Conservation (phyloP, 2,888 invertebrate species). For the Brachypterus glaber region DNA sequence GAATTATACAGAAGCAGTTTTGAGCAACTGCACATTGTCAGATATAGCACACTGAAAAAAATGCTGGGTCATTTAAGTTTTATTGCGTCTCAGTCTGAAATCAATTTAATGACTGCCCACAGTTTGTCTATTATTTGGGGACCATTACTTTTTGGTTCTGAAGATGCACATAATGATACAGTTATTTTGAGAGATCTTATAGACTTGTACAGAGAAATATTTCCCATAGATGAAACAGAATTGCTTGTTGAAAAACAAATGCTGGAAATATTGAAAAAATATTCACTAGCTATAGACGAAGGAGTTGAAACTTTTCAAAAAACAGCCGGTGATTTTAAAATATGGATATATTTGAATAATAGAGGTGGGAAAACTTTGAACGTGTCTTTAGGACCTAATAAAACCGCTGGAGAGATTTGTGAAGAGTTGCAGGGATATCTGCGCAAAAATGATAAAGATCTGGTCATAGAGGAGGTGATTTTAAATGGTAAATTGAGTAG, state of each 20-base stretch:
- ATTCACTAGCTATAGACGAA: conserved; percentile 53
- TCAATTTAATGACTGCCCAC: conserved; percentile 75
- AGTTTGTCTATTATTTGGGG: conserved; percentile 88
- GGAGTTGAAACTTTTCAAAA: conserved; percentile 49
- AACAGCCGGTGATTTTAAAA: conserved; percentile 67
- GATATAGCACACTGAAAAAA: conserved; percentile 64
- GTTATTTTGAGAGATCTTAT: conserved; percentile 72
- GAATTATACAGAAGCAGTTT: conserved; percentile 55
- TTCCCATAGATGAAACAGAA: conserved; percentile 69
- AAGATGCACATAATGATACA: conserved; percentile 53
- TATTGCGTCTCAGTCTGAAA: conserved; percentile 60
- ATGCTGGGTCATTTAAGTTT: conserved; percentile 75
- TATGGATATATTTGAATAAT: conserved; percentile 67
- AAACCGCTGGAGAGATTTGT: conserved; percentile 67
- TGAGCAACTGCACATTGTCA: conserved; percentile 58
- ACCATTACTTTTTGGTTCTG: conserved; percentile 72
- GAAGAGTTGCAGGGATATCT: conserved; percentile 59
- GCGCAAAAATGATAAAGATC: conserved; percentile 53
- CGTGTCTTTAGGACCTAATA: conserved; percentile 64
- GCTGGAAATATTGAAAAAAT: conserved; percentile 58
- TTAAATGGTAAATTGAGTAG: conserved; percentile 64
- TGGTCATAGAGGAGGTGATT: conserved; percentile 73
- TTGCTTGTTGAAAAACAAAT: conserved; percentile 66
- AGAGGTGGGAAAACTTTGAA: conserved; percentile 50
- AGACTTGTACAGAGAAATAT: conserved; percentile 63